These are phyloP conservation scores for Drosophila fulvimacula DNA, from an alignment of 2,888 invertebrate genomes.

Conservation along the genomic window DNA sequence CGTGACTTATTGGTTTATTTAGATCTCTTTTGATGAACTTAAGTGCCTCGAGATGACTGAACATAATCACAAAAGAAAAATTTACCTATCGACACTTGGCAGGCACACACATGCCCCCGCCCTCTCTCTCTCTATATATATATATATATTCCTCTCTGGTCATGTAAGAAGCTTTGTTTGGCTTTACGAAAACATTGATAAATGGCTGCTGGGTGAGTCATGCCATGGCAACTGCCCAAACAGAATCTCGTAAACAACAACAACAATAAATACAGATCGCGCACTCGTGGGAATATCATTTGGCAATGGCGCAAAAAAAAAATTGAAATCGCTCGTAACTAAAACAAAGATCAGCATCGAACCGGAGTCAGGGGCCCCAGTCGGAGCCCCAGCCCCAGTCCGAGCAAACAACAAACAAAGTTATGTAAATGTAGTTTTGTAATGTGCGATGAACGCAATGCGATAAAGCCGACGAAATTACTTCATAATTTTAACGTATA, in stretches of 20 bases:
- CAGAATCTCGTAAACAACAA: conserved; percentile 32
- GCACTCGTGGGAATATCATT: conserved; percentile 69
- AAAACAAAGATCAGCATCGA: conserved; percentile 62
- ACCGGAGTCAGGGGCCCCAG: conserved; percentile 1
- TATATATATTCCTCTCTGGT: not conserved
- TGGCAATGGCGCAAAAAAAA: conserved; percentile 61
- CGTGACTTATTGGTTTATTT: conserved; percentile 80
- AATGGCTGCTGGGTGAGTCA: conserved; percentile 56
- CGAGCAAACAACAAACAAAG: conserved; percentile 60
- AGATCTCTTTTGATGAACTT: conserved; percentile 79
- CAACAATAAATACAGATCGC: conserved; percentile 17
- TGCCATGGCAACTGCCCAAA: conserved; percentile 38
- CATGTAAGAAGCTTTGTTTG: conserved; percentile 54
- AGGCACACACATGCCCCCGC: conserved; percentile 1
- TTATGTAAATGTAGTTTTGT: conserved; percentile 81
- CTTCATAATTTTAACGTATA: conserved; percentile 75
- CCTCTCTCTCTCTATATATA: not conserved
- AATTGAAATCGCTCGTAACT: conserved; percentile 62
- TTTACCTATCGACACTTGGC: conserved; percentile 61
- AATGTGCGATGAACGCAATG: conserved; percentile 80
- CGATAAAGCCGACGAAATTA: conserved; percentile 75
- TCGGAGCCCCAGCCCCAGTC: conserved; percentile 6
- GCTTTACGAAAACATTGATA: conserved; percentile 38
- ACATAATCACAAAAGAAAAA: conserved; percentile 57
- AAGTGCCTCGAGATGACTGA: conserved; percentile 73